Base-by-base conservation (phyloP, 2,113 vertebrate species). In the Gracilinanus agilis region DNA sequence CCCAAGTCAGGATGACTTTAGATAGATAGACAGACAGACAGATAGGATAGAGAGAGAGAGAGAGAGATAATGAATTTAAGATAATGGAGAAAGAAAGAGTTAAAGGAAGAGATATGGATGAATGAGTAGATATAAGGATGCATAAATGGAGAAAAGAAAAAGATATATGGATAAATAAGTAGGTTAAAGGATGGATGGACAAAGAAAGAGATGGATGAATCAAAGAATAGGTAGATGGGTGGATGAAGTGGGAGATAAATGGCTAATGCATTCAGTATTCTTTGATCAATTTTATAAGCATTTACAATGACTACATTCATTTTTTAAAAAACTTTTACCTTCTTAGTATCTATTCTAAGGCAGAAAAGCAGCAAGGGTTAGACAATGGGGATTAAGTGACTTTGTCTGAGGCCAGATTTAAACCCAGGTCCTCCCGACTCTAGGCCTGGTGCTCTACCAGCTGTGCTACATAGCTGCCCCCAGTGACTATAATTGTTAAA, bases 281-380 rank as follows among this genome's bases (percentile, higher is more conserved):
- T 67, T 67, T 40, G 16, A 83, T 83, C n/a, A 88, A 94, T 94
- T 96, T 91, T 55, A 91, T 44, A 89, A 88, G 19, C 54, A 94
- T 90, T 92, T 95, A 83, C 61, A 94, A 90, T 19, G 6, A 49
- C 49, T 49, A 49, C 49, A 49, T 49, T 49, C 49, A 3, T 49
- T 49, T 49, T 49, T 49, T 49, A 49, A 49, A 49, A 49, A 49
- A 49, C 49, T 5, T 49, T 49, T 49, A 49, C 49, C 49, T 49
- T 49, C 49, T 49, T 49, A 49, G 49, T 49, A 49, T 49, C 49
- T 5, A 49, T 49, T 49, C 5, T 3, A 49, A 49, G 49, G 49
- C 49, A 49, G 49, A 49, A 49, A 49, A 49, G 2, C 49, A 49
- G 49, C 49, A 49, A 49, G 49, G 49, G 49, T 5, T 49, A 49